Evolutionary conservation across 2,888 invertebrate genomes (phyloP), one percentile per base, ranked within the genome.

Genomic region (Epirrhoe alternata): DNA sequence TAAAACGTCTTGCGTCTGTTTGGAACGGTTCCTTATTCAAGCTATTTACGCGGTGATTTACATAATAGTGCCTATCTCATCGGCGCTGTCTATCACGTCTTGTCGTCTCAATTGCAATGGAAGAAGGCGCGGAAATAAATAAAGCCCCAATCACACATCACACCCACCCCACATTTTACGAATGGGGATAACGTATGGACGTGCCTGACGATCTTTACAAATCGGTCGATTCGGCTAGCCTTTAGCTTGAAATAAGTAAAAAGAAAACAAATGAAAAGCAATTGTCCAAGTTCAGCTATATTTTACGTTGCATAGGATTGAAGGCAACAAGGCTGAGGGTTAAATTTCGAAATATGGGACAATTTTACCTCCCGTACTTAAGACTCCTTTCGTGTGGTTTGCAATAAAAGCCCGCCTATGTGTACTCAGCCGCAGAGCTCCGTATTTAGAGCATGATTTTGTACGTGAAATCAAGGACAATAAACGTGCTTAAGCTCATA

Each of bases 391-490:
- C 83, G 84, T 85, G 86, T 80, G 84, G 83, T 79, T 81, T 72
- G 81, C 83, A 84, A 87, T 88, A 86, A 88, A 86, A 82, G 79
- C 77, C 79, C 79, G 75, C 76, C 78, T 75, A 24, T 24, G 79
- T 83, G 80, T 82, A 78, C 77, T 81, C 80, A 77, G 79, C 81
- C 80, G 76, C 70, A 71, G 69, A 70, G 73, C 77, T 75, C 76
- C 75, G 83, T 86, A 85, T 87, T 87, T 86, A 83, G 84, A 83
- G 78, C 84, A 86, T 87, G 83, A 86, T 87, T 87, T 86, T 86
- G 86, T 86, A 81, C 69, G 77, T 81, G 77, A 81, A 78, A 81
- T 80, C 83, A 79, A 77, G 77, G 79, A 80, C 79, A 80, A 79
- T 79, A 78, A 77, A 78, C 64, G 58, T 72, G 69, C 75, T 31